A percentile compares a stretch with the other conserved stretches of the same genome.
phyloP scores from a whole-genome alignment of 1,140 invertebrate genomes.

The Pseudachorutes palmiensis region DNA sequence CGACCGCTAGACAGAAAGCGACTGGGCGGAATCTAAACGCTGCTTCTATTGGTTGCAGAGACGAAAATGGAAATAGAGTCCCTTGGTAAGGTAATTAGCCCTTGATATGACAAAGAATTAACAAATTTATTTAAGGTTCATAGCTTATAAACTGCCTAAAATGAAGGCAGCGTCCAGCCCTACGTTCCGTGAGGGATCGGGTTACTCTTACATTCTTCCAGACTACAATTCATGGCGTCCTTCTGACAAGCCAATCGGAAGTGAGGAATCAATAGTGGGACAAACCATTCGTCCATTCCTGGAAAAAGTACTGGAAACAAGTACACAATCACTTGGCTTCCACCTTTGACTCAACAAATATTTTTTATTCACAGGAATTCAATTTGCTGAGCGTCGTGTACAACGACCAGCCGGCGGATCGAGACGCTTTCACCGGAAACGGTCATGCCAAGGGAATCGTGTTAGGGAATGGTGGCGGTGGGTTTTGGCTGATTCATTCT shows the following conservation, averaged over 20 bases:
- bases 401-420: constrained; percentile 8
- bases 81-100: no score
- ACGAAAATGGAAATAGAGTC: not conserved
- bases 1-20: no score
- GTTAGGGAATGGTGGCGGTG: constrained; percentile 57
- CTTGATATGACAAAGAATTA: not conserved
- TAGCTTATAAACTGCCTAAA: constrained; percentile 13
- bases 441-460: constrained; percentile 80
- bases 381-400: constrained; percentile 7
- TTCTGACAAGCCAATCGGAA: constrained; percentile 13
- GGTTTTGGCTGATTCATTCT: constrained; percentile 85
- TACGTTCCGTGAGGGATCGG: not conserved
- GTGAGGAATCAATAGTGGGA: not conserved
- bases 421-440: constrained; percentile 41
- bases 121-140: constrained; percentile 13
- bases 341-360: no score
- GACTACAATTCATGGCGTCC: not conserved
- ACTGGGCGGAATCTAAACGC: no score
- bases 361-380: not conserved
- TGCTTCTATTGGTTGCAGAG: not conserved
- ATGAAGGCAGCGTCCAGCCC: not conserved
- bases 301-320: no score
- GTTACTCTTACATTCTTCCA: constrained; percentile 20
- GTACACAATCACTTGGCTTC: no score
- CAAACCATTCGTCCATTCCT: not conserved